A percentile compares a stretch with the other conserved stretches of the same genome.
phyloP scores from a whole-genome alignment of 1,140 invertebrate genomes.

The Philopotamus ludificatus region DNA sequence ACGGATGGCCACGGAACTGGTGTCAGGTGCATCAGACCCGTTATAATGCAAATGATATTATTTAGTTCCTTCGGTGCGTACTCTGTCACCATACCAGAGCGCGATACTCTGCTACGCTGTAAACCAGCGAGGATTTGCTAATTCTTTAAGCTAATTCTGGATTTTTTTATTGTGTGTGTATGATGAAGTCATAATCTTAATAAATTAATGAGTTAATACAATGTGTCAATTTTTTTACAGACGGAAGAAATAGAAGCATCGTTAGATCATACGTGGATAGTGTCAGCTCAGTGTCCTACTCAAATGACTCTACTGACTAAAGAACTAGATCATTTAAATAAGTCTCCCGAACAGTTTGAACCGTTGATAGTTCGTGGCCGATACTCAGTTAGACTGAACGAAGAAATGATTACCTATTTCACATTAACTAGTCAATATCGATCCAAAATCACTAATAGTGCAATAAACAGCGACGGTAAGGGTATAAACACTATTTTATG shows the following conservation, averaged over 20 bases:
- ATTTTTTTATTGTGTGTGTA: conserved; percentile 26
- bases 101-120: too few relatives aligned
- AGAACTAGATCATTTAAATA: conserved; percentile 58
- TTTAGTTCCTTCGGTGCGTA: background rate
- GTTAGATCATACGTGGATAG: conserved; percentile 91
- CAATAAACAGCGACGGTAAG: conserved; percentile 65
- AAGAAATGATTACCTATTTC: conserved; percentile 81
- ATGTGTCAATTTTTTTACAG: conserved; percentile 39
- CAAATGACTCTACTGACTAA: conserved; percentile 75
- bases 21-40: too few relatives aligned
- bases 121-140: background rate
- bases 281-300: conserved; percentile 79
- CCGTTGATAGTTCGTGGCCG: conserved; percentile 88
- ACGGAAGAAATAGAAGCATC: conserved; percentile 71
- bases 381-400: conserved; percentile 76
- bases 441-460: conserved; percentile 48
- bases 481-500: conserved; percentile 17
- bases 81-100: background rate
- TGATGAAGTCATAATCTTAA: conserved; percentile 3
- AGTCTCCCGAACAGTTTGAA: conserved; percentile 39
- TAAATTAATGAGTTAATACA: background rate
- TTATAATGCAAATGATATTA: too few relatives aligned
- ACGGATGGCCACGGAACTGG: too few relatives aligned
- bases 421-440: conserved; percentile 65
- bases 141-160: conserved; percentile 6